Percentiles rank a stretch among this genome's conserved stretches.
These are phyloP conservation scores for Enteromius unitaeniatus DNA, from an alignment of 2,797 vertebrate species.

Conservation along the genomic window DNA sequence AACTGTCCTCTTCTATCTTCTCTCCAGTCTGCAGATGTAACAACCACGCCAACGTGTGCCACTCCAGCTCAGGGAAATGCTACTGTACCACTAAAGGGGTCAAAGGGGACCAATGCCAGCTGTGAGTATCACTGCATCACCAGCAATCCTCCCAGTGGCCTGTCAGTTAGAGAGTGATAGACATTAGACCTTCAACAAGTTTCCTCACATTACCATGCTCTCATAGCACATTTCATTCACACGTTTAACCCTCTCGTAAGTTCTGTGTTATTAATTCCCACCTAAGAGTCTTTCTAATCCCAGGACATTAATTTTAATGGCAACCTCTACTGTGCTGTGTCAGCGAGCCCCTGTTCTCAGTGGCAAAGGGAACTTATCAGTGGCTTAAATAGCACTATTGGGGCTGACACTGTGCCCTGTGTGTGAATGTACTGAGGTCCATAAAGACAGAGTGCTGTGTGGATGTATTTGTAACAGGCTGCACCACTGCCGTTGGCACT, in stretches of 20 bases:
- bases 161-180: conserved; percentile 18
- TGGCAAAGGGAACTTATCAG: conserved; percentile 21
- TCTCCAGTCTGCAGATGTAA: conserved; percentile 89
- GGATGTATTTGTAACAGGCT: conserved; percentile 39
- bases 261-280: conserved; percentile 3
- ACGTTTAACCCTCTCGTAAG: conserved; percentile 18
- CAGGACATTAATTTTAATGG: conserved; percentile 56
- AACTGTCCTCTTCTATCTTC: neutral
- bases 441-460: conserved; percentile 44
- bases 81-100: conserved; percentile 93
- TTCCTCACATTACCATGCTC: neutral
- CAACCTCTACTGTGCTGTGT: conserved; percentile 47
- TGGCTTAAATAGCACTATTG: conserved; percentile 51
- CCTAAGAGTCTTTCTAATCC: conserved; percentile 23
- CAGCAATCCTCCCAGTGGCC: neutral
- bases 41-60: conserved; percentile 88
- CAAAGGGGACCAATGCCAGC: conserved; percentile 93
- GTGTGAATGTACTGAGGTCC: conserved; percentile 13
- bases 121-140: conserved; percentile 82
- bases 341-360: conserved; percentile 33
- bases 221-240: conserved; percentile 14
- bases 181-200: neutral
- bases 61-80: conserved; percentile 90
- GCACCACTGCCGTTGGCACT: conserved; percentile 32
- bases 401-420: conserved; percentile 40